Base-by-base conservation (phyloP, 2,888 invertebrate genomes). In the Doris montereyensis region DNA sequence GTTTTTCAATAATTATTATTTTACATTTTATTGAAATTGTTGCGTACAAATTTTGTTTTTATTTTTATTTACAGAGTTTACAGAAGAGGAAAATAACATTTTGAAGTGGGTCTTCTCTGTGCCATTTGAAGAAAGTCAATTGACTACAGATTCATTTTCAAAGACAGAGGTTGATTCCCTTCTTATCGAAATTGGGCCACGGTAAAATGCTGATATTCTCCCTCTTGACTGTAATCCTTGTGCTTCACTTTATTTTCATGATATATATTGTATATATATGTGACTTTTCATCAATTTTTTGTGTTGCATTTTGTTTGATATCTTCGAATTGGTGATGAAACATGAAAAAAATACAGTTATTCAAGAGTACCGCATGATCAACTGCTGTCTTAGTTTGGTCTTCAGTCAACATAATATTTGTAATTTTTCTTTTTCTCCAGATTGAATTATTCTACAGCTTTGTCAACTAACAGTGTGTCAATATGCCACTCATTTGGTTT, bases 401-500 rank as follows among this genome's bases (percentile, higher is more conserved):
- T n/a, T n/a, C n/a, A n/a, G n/a, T n/a, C n/a, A n/a, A n/a, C n/a
- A n/a, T n/a, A n/a, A n/a, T n/a, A n/a, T n/a, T n/a, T n/a, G n/a
- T n/a, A n/a, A n/a, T 41, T 78, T 73, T 52, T 78, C 79, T 83
- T 81, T 78, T 52, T 86, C 84, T 82, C 24, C 84, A 90, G 90
- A 83, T 82, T 91, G 80, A 88, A 97, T 92, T 98, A 98, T 91
- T 97, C 97, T 21, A 98, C 98, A 58, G 95, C 99, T 0, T 96
- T 96, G 90, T 98, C 97, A 0, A 98, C 97, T 85, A 99, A 99
- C 92, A 97, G 97, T 34, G 96, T 98, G 0, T 97, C 97, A 76
- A 98, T 98, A 85, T 97, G 97, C 90, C 94, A 95, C 83, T 95
- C 96, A 86, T 94, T 97, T 67, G 96, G 96, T 1, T 92, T 98